These are phyloP conservation scores for Dryadula phaetusa DNA, from an alignment of 2,888 invertebrate species.

Conservation along the genomic window DNA sequence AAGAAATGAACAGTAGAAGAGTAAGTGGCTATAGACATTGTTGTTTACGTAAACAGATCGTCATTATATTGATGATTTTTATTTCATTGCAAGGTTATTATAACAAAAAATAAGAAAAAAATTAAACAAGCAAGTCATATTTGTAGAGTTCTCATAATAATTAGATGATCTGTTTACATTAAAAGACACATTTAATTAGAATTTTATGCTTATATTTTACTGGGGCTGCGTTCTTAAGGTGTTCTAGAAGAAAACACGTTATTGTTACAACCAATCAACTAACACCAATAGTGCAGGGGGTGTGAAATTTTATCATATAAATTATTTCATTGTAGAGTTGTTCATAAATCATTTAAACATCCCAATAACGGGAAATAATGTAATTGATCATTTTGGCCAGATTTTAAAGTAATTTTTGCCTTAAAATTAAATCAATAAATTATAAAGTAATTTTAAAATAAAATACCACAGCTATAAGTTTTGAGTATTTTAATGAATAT, in stretches of 20 bases:
- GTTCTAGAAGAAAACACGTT: conserved; percentile 3
- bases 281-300: conserved; percentile 21
- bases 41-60: conserved; percentile 32
- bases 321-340: conserved; percentile 3
- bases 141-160: not conserved
- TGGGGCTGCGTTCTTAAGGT: not conserved
- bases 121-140: not conserved
- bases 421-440: not conserved
- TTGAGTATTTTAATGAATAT: no score
- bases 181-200: conserved; percentile 1
- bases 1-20: conserved; percentile 72
- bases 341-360: not conserved
- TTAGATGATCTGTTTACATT: conserved; percentile 29
- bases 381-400: not conserved
- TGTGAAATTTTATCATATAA: conserved; percentile 5
- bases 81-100: no score
- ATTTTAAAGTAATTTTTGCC: not conserved
- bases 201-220: conserved; percentile 1
- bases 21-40: conserved; percentile 48
- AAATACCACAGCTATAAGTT: no score
- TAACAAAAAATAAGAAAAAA: no score
- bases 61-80: not conserved
- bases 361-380: not conserved
- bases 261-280: conserved; percentile 10
- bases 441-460: no score